Base-by-base conservation (phyloP, 2,888 invertebrate genomes). In the Callyntrura sp. region DNA sequence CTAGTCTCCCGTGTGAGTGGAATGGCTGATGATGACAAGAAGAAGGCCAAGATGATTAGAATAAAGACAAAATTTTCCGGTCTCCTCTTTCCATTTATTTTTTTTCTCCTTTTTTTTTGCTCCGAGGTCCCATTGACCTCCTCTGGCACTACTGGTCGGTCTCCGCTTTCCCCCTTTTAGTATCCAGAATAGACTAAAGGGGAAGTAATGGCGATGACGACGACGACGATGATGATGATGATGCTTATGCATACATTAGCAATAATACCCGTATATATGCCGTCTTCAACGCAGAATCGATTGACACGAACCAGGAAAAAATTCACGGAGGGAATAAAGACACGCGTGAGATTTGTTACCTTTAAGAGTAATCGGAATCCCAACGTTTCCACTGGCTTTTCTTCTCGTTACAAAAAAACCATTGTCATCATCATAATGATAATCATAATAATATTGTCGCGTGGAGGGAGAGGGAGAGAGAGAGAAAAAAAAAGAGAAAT, bases 161-260 rank as follows among this genome's bases (percentile, higher is more conserved):
- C 62, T 48, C 8, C 55, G n/a, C 28, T 35, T 17, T 48, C 76
- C 9, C 12, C 25, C 0, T 51, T 51, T 25, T 45, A 76, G 12
- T 35, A 35, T 35, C 48, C 70, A 76, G 12, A 4, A 35, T 35
- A 35, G 35, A n/a, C 35, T 35, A n/a, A n/a, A n/a, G 35, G 35
- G 6, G 35, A 35, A 35, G n/a, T n/a, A n/a, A n/a, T n/a, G 35
- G 35, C 6, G 35, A 35, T 35, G 35, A 35, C 6, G 35, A 35
- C 6, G 35, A 35, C 35, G 35, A 35, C 6, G 35, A 35, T 2
- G 35, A 6, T 35, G 2, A 2, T 6, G 35, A 6, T n/a, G 35
- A 6, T 65, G 23, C 70, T 70, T n/a, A 25, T 76, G 55, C 78
- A 78, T 78, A 78, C n/a, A 78, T 78, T 57, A 78, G 78, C 55